Evolutionary conservation across 2,113 vertebrate species (phyloP), one percentile per base, ranked within the genome.

Genomic region (Acinonyx jubatus): DNA sequence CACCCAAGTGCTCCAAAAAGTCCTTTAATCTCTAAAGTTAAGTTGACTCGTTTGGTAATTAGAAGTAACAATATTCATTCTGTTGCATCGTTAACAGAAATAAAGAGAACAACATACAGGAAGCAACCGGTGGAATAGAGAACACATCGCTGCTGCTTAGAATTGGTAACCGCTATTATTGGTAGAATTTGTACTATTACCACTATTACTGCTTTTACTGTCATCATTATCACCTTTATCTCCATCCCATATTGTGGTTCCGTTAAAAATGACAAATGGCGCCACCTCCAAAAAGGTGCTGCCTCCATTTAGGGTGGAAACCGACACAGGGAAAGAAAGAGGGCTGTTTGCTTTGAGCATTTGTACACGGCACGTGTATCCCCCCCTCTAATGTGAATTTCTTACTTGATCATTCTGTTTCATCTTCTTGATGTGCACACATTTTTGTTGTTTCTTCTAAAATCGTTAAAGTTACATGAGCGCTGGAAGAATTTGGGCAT

Each of bases 371-470:
- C 33, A 11, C 8, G 2, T 2, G 15, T 9, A 45, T 0, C 10
- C 19, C 11, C 11, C 19, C 21, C 45, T 7, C 45, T 41, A 19
- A 19, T 16, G 52, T 83, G 55, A 78, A 41, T 96, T 84, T 57
- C 84, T 57, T 61, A 41, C 13, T 88, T 61, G 52, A 92, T 95
- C 31, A 68, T 80, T 89, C 29, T 85, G 27, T 71, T 76, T 95
- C 41, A 87, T 63, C 33, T 93, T 52, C 63, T 66, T 14, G 6
- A 50, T 84, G 31, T 84, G 14, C 14, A 48, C 19, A 36, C 45
- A 73, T 41, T 90, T 97, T 96, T 81, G 86, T 93, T 92, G 29
- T 83, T 78, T 52, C 36, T 65, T 19, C 48, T 84, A 48, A 92
- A 95, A 87, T 36, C 65, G 45, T 87, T 96, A 93, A 86, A 95